Percentiles rank a stretch among this genome's conserved stretches.
phyloP scores from a whole-genome alignment of 2,888 invertebrate genomes.

The Sesamia inferens region DNA sequence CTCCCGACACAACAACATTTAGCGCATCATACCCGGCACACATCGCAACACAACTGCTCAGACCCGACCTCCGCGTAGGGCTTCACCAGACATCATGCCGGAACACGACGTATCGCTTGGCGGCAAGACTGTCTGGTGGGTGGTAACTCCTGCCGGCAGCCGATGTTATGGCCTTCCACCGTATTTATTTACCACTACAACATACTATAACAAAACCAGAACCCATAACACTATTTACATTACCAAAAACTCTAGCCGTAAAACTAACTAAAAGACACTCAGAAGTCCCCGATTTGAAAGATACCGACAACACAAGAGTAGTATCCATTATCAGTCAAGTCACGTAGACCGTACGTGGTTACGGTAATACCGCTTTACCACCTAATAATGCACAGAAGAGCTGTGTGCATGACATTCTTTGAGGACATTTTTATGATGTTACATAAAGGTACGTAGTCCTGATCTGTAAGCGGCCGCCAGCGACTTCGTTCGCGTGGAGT shows the following conservation, averaged over 20 bases:
- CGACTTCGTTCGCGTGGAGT: neutral
- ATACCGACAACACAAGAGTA: conserved; percentile 17
- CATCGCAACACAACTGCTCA: too few relatives aligned
- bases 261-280: neutral
- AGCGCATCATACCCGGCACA: too few relatives aligned
- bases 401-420: neutral
- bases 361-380: conserved; percentile 35
- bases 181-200: too few relatives aligned
- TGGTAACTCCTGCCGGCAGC: too few relatives aligned
- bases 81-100: too few relatives aligned
- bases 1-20: too few relatives aligned
- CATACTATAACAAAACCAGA: neutral
- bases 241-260: neutral
- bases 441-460: neutral
- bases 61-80: too few relatives aligned
- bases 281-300: neutral
- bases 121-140: too few relatives aligned
- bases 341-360: conserved; percentile 50
- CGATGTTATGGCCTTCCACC: too few relatives aligned
- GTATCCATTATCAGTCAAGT: conserved; percentile 11
- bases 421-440: conserved; percentile 9
- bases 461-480: neutral
- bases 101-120: too few relatives aligned
- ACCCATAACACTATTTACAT: conserved; percentile 1
- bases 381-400: conserved; percentile 13